Evolutionary conservation across 1,140 invertebrate genomes (phyloP).

Genomic region (Ceratitis capitata): DNA sequence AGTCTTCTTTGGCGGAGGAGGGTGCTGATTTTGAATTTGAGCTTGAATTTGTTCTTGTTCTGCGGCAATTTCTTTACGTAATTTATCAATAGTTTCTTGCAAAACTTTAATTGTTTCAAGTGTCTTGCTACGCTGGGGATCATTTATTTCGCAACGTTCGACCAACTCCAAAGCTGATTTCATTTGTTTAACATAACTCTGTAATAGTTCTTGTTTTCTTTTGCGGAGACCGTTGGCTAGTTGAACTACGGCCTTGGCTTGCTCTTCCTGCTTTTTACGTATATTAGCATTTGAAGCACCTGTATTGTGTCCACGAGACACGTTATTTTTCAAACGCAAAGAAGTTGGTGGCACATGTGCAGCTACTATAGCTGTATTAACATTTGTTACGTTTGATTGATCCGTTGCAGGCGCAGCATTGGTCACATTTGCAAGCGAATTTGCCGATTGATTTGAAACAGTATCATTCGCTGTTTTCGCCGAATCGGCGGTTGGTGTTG

Average conservation of each 20-base stretch:
- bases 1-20: slow-evolving; percentile 52
- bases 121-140: slow-evolving; percentile 54
- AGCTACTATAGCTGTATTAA: slow-evolving; percentile 42
- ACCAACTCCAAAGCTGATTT: slow-evolving; percentile 60
- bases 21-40: slow-evolving; percentile 54
- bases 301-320: background rate
- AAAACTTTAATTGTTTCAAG: slow-evolving; percentile 61
- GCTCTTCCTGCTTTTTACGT: slow-evolving; percentile 63
- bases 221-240: slow-evolving; percentile 62
- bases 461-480: slow-evolving; percentile 55
- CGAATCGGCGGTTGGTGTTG: slow-evolving; percentile 56
- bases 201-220: slow-evolving; percentile 61
- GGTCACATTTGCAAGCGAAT: slow-evolving; percentile 40
- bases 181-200: slow-evolving; percentile 64
- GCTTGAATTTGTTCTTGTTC: slow-evolving; percentile 62
- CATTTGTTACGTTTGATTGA: slow-evolving; percentile 18
- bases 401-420: background rate
- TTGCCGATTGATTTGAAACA: background rate
- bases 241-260: slow-evolving; percentile 63
- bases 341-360: slow-evolving; percentile 56
- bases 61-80: slow-evolving; percentile 61
- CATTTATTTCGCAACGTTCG: slow-evolving; percentile 58
- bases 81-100: slow-evolving; percentile 60
- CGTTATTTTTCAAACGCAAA: slow-evolving; percentile 52
- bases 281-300: slow-evolving; percentile 48